Evolutionary conservation across 2,797 vertebrate genomes (phyloP), one percentile per base, ranked within the genome.

Genomic region (Phataginus tricuspis): DNA sequence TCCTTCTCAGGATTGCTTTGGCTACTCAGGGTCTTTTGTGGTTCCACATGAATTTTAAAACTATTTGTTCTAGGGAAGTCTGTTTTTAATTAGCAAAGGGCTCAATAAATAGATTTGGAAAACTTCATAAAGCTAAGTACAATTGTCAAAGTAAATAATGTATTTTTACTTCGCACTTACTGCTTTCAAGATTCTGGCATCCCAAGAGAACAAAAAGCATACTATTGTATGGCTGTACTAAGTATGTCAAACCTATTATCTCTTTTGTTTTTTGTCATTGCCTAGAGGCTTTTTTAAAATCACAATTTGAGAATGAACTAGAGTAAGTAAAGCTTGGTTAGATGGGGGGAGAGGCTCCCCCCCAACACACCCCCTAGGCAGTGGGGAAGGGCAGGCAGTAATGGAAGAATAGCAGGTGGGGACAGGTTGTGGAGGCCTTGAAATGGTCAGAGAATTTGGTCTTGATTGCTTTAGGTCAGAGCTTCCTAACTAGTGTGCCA

Each of bases 381-480:
- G 15, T 45, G 71, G 29, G 39, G 25, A 75, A 86, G 51, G 37
- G 79, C 34, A 91, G 16, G 18, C 78, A 89, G 39, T 42, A 91
- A 72, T 83, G 78, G 55, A 92, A 64, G 29, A 94, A 86, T 9
- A 86, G 34, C 66, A 84, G 77, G 42, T 45, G 79, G 13, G 4
- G n/a, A 53, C 37, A 86, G 55, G 74, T 74, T n/a, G 25, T 27
- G 11, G 19, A 93, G 18, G 55, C 34, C 27, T 74, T 72, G 42
- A 91, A 68, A 72, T 63, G 49, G 49, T 74, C 31, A 66, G 16
- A 91, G 14, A 91, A 96, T 80, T 49, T 90, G 69, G 31, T 86
- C n/a, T 90, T 85, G 19, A 72, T 37, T 72, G n/a, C 64, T 93
- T 69, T 75, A n/a, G 37, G 87, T 96, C 90, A 53, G 31, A 88